Percentiles rank a stretch among this genome's conserved stretches.
Evolutionary conservation across 1,140 invertebrate species (phyloP).

Genomic region (Microplitis demolitor): DNA sequence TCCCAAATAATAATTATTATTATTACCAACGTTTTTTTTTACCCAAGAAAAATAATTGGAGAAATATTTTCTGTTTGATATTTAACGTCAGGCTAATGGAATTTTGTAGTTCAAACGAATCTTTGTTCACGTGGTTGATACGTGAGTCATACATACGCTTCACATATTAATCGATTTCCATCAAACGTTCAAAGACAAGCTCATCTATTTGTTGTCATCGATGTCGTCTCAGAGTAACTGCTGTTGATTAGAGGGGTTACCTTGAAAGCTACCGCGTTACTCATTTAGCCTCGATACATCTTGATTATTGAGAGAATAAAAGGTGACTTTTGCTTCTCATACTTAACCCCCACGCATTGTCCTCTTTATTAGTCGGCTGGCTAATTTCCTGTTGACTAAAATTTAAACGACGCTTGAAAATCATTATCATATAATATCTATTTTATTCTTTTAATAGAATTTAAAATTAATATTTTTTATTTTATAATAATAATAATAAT

Average conservation of each 20-base stretch:
- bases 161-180: conserved; percentile 8
- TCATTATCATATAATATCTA: too few relatives aligned
- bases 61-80: too few relatives aligned
- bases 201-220: not conserved
- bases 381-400: conserved; percentile 4
- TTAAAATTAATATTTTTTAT: too few relatives aligned
- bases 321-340: conserved; percentile 1
- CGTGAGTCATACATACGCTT: not conserved
- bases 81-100: not conserved
- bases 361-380: not conserved
- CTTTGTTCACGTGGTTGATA: not conserved
- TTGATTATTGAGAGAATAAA: not conserved
- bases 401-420: not conserved
- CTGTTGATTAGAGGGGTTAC: not conserved
- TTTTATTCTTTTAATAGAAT: too few relatives aligned
- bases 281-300: conserved; percentile 15
- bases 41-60: too few relatives aligned
- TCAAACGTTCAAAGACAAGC: not conserved
- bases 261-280: conserved; percentile 11
- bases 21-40: too few relatives aligned
- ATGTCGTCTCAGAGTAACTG: too few relatives aligned
- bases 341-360: not conserved
- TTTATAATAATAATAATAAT: not conserved
- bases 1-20: too few relatives aligned
- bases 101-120: not conserved